phyloP scores from a whole-genome alignment of 1,140 invertebrate species.

The Hormaphis cornu region DNA sequence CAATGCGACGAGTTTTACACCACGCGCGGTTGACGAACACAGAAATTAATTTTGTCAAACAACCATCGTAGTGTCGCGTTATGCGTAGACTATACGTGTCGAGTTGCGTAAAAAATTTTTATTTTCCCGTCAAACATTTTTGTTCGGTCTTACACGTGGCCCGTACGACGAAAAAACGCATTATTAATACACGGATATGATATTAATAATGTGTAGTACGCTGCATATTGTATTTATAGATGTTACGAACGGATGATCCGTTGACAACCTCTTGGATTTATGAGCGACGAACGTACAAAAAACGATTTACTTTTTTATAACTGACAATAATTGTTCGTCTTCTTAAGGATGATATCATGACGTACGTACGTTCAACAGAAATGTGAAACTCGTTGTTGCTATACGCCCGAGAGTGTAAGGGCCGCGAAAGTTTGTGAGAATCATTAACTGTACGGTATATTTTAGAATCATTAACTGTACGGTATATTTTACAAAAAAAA shows the following conservation, averaged over 20 bases:
- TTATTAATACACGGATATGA: not conserved
- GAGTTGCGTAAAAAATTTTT: not conserved
- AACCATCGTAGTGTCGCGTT: not conserved
- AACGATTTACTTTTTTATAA: too few relatives aligned
- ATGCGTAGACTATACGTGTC: not conserved
- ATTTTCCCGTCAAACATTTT: not conserved
- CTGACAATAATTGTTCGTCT: too few relatives aligned
- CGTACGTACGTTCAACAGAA: too few relatives aligned
- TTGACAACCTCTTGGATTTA: not conserved
- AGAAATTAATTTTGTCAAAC: conserved; percentile 1
- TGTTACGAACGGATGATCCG: not conserved
- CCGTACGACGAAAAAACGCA: not conserved
- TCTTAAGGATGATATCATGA: too few relatives aligned
- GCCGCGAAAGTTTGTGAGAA: too few relatives aligned
- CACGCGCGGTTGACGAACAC: not conserved
- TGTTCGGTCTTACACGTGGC: not conserved
- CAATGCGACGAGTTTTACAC: not conserved
- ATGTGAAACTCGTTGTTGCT: too few relatives aligned
- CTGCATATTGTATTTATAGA: not conserved
- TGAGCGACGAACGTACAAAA: not conserved
- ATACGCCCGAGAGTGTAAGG: too few relatives aligned
- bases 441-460: too few relatives aligned
- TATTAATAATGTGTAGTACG: not conserved
- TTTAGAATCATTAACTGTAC: too few relatives aligned
- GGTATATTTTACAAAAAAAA: too few relatives aligned